phyloP scores from a whole-genome alignment of 2,888 invertebrate genomes.

The Eilema griseolum region DNA sequence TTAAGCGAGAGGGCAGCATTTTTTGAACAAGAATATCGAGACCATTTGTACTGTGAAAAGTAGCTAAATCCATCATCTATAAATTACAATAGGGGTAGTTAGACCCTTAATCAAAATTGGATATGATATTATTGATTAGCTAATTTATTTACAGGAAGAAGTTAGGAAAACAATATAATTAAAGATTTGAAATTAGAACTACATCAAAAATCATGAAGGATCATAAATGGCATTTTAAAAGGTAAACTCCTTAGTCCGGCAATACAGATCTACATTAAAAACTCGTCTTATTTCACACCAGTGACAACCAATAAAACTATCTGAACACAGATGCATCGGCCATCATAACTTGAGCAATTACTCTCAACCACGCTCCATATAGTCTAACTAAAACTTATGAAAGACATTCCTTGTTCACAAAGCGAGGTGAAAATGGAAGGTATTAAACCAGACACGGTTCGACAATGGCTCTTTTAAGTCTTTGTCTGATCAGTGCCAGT shows the following conservation, averaged over 20 bases:
- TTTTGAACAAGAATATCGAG: no score
- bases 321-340: constrained; percentile 20
- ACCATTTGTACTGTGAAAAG: no score
- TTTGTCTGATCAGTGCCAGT: constrained; percentile 61
- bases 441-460: constrained; percentile 66
- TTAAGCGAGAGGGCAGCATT: no score
- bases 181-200: no score
- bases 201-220: not conserved
- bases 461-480: constrained; percentile 71
- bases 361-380: constrained; percentile 32
- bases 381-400: constrained; percentile 50
- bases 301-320: constrained; percentile 18
- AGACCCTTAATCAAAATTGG: no score
- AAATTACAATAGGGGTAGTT: no score
- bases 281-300: not conserved
- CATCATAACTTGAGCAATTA: constrained; percentile 46
- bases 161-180: no score
- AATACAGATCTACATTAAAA: not conserved
- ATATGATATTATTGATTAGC: no score
- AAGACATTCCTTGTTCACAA: constrained; percentile 65
- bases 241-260: not conserved
- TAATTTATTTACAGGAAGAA: no score
- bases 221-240: not conserved
- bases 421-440: constrained; percentile 68
- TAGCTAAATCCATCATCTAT: no score